Percentiles rank a stretch among this genome's conserved stretches.
phyloP scores from a whole-genome alignment of 2,113 vertebrate genomes.

The Isichthys henryi region DNA sequence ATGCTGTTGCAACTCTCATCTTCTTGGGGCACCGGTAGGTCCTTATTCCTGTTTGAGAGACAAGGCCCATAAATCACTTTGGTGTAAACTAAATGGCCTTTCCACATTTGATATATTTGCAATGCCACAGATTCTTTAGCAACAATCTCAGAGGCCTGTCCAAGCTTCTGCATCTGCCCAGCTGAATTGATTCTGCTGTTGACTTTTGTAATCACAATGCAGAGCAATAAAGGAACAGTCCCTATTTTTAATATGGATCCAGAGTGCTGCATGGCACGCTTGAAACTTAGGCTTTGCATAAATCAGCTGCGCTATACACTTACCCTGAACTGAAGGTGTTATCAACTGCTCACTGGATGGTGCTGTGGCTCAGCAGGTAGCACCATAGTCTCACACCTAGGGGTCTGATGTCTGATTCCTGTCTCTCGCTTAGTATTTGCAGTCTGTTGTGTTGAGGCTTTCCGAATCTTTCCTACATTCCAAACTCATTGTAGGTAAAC shows the following conservation, averaged over 20 bases:
- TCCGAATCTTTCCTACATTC: too few species aligned
- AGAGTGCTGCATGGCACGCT: background rate
- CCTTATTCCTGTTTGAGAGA: background rate
- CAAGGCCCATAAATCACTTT: background rate
- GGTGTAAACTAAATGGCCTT: background rate
- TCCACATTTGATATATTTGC: slow-evolving; percentile 15
- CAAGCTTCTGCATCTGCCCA: slow-evolving; percentile 2
- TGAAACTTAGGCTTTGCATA: background rate
- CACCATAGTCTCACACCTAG: too few species aligned
- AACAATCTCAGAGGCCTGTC: slow-evolving; percentile 22
- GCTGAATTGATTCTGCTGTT: slow-evolving; percentile 26
- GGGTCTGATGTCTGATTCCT: too few species aligned
- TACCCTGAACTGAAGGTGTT: background rate
- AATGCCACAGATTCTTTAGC: slow-evolving; percentile 15
- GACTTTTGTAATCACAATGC: slow-evolving; percentile 10
- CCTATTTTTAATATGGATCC: background rate
- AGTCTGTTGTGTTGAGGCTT: too few species aligned
- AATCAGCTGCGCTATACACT: background rate
- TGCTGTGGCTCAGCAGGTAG: background rate
- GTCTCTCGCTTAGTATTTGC: too few species aligned
- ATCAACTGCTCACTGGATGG: background rate
- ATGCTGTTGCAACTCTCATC: background rate
- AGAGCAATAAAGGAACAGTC: background rate
- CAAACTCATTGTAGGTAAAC: too few species aligned
- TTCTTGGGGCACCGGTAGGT: background rate